Evolutionary conservation across 2,113 vertebrate species (phyloP), one percentile per base, ranked within the genome.

Genomic region (Phodopus roborovskii): DNA sequence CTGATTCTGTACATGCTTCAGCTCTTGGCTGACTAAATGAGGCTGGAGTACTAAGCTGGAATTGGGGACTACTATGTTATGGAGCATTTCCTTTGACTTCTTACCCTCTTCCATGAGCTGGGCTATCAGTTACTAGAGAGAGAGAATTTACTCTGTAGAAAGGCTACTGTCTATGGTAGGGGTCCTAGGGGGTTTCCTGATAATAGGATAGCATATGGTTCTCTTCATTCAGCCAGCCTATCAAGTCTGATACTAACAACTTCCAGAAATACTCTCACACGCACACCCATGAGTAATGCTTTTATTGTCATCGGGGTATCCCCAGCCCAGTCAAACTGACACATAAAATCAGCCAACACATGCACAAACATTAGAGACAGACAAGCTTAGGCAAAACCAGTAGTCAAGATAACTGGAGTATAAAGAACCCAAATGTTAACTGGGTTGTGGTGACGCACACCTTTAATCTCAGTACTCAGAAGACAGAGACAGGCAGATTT

Each of bases 381-480:
- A 45, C 77, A 89, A 79, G 26, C 20, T 39, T 62, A 84, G 53
- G 78, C 7, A 94, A 94, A 92, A 16, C 56, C 39, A 85, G 62
- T 73, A 26, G 6, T 70, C 45, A 94, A 8, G 42, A 86, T n/a
- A 68, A 64, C 13, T 7, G 36, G 85, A 50, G 45, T 79, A 11
- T n/a, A 15, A 30, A 84, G 20, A 85, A 42, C 26, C 3, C 6
- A 50, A 16, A 92, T 50, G 13, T 84, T 79, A 24, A 12, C 53
- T 56, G 11, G 53, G 53, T 15, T 2, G 53, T 15, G 53, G 13
- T 56, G 13, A 12, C 12, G 12, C 53, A 56, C 13, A 3, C 53
- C 53, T 56, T 56, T 56, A 56, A 56, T 56, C 53, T 12, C 12
- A 56, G 53, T 12, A 56, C 53, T 56, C 53, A 15, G 53, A 3